A percentile compares a stretch with the other conserved stretches of the same genome.
phyloP scores from a whole-genome alignment of 2,888 invertebrate species.

The Catocala fraxini region DNA sequence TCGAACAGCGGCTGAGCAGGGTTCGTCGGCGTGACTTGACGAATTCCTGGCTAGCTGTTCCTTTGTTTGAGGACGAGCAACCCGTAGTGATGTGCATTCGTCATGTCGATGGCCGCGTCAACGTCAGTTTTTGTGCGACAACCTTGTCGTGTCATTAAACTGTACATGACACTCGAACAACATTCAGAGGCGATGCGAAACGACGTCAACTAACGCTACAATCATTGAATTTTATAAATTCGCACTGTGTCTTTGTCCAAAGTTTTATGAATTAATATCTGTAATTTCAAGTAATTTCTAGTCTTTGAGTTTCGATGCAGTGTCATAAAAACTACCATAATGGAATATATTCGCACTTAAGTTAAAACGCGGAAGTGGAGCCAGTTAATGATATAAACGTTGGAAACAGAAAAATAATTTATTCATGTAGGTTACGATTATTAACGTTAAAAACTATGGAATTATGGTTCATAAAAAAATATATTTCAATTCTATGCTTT shows the following conservation, averaged over 20 bases:
- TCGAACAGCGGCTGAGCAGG: slow-evolving; percentile 53
- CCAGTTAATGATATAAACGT: slow-evolving; percentile 13
- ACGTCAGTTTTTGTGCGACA: slow-evolving; percentile 35
- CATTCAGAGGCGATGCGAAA: slow-evolving; percentile 20
- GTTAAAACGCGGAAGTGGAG: slow-evolving; percentile 26
- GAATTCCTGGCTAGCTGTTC: slow-evolving; percentile 74
- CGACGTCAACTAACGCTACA: slow-evolving; percentile 23
- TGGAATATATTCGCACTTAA: neutral
- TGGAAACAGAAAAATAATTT: too few relatives aligned
- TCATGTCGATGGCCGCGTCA: slow-evolving; percentile 46
- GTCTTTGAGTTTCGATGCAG: slow-evolving; percentile 6
- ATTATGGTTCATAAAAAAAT: too few relatives aligned
- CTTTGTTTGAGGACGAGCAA: slow-evolving; percentile 74
- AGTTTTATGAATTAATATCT: slow-evolving; percentile 16
- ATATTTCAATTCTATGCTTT: too few relatives aligned
- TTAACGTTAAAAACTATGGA: too few relatives aligned
- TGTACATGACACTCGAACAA: slow-evolving; percentile 36
- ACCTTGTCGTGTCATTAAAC: slow-evolving; percentile 47
- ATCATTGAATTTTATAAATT: slow-evolving; percentile 18
- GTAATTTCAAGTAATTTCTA: slow-evolving; percentile 18
- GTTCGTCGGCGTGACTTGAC: slow-evolving; percentile 78
- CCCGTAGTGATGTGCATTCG: slow-evolving; percentile 56
- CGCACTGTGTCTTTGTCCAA: slow-evolving; percentile 5
- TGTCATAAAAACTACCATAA: slow-evolving; percentile 13
- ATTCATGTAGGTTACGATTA: too few relatives aligned